Evolutionary conservation across 2,888 invertebrate genomes (phyloP), one percentile per base, ranked within the genome.

Genomic region (Helleia helle): DNA sequence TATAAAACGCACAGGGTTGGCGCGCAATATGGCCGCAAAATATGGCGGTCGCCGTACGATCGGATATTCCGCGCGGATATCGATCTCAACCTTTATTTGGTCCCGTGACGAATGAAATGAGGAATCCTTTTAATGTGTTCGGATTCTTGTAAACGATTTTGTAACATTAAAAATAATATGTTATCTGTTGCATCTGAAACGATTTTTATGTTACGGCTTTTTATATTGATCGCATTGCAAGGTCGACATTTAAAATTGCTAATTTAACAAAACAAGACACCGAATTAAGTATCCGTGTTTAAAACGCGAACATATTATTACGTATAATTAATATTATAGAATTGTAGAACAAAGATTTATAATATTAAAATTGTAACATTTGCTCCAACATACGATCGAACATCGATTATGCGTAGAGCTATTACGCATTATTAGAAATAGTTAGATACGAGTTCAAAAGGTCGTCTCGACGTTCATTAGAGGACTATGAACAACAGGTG

Each of bases 21-120:
- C 46, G 48, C 48, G 52, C 51, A 44, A 44, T 52, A 49, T 45
- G 47, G 55, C 47, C 39, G 47, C 48, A 46, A 46, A 49, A 52
- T 51, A 54, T 53, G 53, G 22, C 27, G 31, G 40, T 8, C 15
- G n/a, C n/a, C n/a, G n/a, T n/a, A 26, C 40, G 38, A 38, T 40
- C 31, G 27, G 40, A 41, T 36, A 38, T 54, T 55, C 45, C 42
- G 42, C 42, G 44, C 50, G 42, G 43, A 47, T 45, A 34, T 34
- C 34, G 34, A 34, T 34, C 22, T 34, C 7, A 34, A 34, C 28
- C 14, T 29, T 29, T 13, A n/a, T 17, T 30, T 30, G 28, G 36
- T 29, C 31, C 13, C 14, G 30, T 43, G 46, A 49, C 47, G 43
- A 50, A 44, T 44, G 45, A 44, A 36, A 43, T 29, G 42, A 39